Evolutionary conservation across 1,140 invertebrate species (phyloP).

Genomic region (Platorchestia sp.): DNA sequence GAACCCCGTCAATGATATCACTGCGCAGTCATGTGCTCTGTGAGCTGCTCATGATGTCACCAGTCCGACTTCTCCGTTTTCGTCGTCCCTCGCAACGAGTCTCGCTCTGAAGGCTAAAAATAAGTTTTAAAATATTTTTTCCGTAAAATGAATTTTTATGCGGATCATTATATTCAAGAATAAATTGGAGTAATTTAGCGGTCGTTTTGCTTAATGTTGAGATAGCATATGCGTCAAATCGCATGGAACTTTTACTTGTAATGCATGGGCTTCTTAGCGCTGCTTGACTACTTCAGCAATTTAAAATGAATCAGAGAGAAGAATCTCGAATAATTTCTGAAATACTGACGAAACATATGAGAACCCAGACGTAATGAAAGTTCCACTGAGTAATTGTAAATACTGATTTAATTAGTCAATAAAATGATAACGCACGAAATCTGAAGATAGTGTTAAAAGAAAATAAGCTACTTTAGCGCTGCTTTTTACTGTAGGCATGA

Average conservation of each 20-base stretch:
- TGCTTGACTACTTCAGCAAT: background rate
- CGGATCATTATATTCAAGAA: background rate
- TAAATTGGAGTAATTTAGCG: background rate
- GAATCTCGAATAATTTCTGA: background rate
- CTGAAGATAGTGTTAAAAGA: background rate
- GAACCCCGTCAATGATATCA: background rate
- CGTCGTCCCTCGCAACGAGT: background rate
- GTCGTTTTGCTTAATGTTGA: background rate
- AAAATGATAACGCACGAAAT: background rate
- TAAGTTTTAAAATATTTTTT: too few species aligned
- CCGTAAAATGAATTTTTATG: too few species aligned
- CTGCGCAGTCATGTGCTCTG: background rate
- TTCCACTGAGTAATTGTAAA: background rate
- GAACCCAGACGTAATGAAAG: background rate
- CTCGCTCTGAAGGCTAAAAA: background rate
- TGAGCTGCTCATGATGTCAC: background rate
- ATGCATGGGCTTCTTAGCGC: background rate
- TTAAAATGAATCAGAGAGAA: background rate
- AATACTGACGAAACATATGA: background rate
- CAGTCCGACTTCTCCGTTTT: background rate
- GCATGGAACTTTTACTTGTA: background rate
- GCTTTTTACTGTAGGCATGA: background rate
- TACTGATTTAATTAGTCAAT: background rate
- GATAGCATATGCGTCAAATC: background rate
- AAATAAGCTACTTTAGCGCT: background rate